phyloP scores from a whole-genome alignment of 2,888 invertebrate species.

The Pyrocoelia pectoralis region DNA sequence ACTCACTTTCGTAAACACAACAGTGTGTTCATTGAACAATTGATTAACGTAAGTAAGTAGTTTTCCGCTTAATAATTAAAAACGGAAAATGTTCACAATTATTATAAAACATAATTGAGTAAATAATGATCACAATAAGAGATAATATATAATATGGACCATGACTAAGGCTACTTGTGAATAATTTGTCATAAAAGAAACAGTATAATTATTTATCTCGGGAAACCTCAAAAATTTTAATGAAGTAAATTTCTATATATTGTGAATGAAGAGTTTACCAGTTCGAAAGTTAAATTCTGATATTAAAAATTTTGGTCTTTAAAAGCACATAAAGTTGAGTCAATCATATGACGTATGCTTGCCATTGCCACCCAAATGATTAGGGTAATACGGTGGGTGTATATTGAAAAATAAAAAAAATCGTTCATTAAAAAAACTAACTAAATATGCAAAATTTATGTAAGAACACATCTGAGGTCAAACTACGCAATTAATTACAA shows the following conservation, averaged over 20 bases:
- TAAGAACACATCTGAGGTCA: not conserved
- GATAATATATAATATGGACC: too few relatives aligned
- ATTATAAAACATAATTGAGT: too few relatives aligned
- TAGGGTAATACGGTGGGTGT: slow-evolving; percentile 32
- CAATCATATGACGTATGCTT: slow-evolving; percentile 35
- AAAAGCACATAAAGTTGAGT: slow-evolving; percentile 20
- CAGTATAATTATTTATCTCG: not conserved
- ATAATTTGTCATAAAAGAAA: not conserved
- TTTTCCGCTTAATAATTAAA: too few relatives aligned
- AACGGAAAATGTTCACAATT: too few relatives aligned
- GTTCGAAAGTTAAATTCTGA: too few relatives aligned
- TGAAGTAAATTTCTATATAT: not conserved
- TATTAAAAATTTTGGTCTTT: too few relatives aligned
- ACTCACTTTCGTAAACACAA: too few relatives aligned
- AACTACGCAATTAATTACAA: slow-evolving; percentile 47
- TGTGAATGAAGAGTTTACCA: too few relatives aligned
- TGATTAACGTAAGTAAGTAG: too few relatives aligned
- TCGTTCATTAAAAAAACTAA: not conserved
- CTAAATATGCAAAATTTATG: not conserved
- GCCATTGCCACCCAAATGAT: slow-evolving; percentile 23
- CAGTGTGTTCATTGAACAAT: too few relatives aligned
- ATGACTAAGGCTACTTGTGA: not conserved
- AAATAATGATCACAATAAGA: too few relatives aligned
- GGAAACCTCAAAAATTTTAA: not conserved
- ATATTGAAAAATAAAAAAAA: slow-evolving; percentile 8